phyloP scores from a whole-genome alignment of 2,797 vertebrate genomes.

The Tamandua tetradactyla region DNA sequence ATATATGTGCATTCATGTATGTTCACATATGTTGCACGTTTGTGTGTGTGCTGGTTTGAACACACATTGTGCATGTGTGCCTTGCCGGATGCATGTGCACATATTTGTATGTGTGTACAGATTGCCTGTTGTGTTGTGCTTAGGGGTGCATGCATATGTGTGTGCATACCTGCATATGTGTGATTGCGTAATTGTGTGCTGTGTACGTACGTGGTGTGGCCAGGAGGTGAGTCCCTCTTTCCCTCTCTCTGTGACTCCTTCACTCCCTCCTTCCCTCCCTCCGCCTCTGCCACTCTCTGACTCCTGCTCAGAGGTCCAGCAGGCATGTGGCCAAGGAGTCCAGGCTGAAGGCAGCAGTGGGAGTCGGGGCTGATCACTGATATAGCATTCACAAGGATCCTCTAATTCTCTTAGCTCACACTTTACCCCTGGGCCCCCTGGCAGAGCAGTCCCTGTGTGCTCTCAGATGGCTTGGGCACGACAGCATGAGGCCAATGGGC shows the following conservation, averaged over 20 bases:
- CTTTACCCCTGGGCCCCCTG: neutral
- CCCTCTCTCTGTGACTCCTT: neutral
- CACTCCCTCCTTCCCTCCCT: neutral
- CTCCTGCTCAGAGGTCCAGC: neutral
- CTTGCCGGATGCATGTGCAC: too few relatives aligned
- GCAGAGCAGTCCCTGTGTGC: neutral
- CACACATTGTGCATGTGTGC: fast-evolving
- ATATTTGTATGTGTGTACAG: too few relatives aligned
- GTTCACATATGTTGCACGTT: neutral
- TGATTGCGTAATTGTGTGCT: neutral
- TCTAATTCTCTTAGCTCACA: slow-evolving; percentile 48
- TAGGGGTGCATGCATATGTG: neutral
- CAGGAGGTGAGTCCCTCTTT: neutral
- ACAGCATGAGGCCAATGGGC: neutral
- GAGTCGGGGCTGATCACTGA: neutral
- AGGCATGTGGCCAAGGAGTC: neutral
- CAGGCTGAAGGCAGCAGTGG: neutral
- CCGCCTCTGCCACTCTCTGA: neutral
- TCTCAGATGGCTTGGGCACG: neutral
- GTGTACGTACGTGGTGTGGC: fast-evolving
- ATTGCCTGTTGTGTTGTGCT: too few relatives aligned
- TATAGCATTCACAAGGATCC: neutral
- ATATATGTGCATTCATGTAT: fast-evolving
- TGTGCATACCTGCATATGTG: neutral
- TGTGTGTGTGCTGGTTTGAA: neutral